Conservation (phyloP, 2,888 invertebrate species). For the Auanema sp. region DNA sequence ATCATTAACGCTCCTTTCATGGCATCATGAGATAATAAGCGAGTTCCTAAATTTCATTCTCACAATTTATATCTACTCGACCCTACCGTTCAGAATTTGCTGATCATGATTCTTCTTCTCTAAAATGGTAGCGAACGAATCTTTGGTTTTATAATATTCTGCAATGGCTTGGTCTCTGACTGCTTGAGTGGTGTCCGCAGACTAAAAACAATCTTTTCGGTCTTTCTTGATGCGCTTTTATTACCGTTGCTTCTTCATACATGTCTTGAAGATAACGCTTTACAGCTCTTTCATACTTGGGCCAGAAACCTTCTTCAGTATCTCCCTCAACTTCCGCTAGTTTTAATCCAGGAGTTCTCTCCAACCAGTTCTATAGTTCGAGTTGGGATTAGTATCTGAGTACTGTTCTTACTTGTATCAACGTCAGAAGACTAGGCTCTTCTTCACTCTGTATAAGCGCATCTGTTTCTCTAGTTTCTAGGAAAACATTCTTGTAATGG, state of each 20-base stretch:
- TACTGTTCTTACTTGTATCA: conserved; percentile 74
- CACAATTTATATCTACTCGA: not conserved
- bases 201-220: conserved; percentile 64
- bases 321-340: conserved; percentile 50
- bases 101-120: conserved; percentile 80
- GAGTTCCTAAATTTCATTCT: conserved; percentile 69
- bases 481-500: conserved; percentile 70
- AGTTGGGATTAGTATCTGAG: not conserved
- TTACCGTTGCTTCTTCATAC: conserved; percentile 63
- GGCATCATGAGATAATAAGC: conserved; percentile 85
- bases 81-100: conserved; percentile 76
- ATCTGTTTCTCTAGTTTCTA: conserved; percentile 23
- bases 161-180: conserved; percentile 51
- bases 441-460: conserved; percentile 69
- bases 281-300: conserved; percentile 76
- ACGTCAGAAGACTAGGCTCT: conserved; percentile 81
- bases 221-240: conserved; percentile 2
- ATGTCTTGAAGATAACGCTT: conserved; percentile 71
- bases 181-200: conserved; percentile 72
- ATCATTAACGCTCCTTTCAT: conserved; percentile 97
- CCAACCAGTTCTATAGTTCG: conserved; percentile 69
- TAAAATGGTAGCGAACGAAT: conserved; percentile 50
- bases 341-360: conserved; percentile 88
- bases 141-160: conserved; percentile 69
- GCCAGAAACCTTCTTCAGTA: conserved; percentile 87